phyloP scores from a whole-genome alignment of 2,113 vertebrate species.

The Phyllostomus hastatus region DNA sequence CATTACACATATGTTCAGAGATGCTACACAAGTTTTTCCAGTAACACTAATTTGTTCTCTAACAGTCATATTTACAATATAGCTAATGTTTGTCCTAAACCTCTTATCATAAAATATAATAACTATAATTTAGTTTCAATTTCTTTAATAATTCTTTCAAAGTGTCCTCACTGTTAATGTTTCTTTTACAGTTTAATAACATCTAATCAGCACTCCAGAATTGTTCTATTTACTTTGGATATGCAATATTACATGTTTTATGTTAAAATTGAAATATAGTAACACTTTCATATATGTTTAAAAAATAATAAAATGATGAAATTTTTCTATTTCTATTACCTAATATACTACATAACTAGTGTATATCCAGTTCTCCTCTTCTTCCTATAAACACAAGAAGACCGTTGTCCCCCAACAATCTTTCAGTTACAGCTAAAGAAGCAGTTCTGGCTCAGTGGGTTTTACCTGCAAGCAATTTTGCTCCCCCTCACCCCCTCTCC shows the following conservation, averaged over 20 bases:
- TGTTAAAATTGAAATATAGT: not conserved
- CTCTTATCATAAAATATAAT: not conserved
- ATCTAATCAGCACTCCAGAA: not conserved
- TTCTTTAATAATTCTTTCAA: not conserved
- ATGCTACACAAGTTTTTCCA: not conserved
- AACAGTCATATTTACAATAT: not conserved
- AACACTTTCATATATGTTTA: not conserved
- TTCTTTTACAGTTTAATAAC: not conserved
- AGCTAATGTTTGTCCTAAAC: not conserved
- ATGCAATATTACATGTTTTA: not conserved
- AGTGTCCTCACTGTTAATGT: not conserved
- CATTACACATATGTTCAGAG: constrained; percentile 5
- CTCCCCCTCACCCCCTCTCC: not conserved
- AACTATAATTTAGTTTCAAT: constrained; percentile 26
- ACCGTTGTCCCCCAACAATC: not conserved
- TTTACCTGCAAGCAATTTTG: not conserved
- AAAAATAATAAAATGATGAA: not conserved
- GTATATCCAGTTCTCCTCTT: not conserved
- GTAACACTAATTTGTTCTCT: not conserved
- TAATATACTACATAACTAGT: not conserved
- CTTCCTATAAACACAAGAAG: not conserved
- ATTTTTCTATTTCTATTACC: not conserved
- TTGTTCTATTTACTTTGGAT: not conserved
- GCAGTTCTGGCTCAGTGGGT: not conserved
- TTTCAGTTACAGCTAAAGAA: not conserved